Conservation (phyloP, 1,140 invertebrate species). For the Caenorhabditis elegans region WBcel235 BX284606.5:8248001-8248500, state of each 20-base stretch:
- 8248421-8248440: neutral
- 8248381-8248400: neutral
- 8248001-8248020: too few relatives aligned
- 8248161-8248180: neutral
- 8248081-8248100: too few relatives aligned
- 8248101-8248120: too few relatives aligned
- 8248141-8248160: too few relatives aligned
- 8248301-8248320: neutral
- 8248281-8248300: neutral
- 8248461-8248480: neutral
- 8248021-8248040: too few relatives aligned
- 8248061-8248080: too few relatives aligned
- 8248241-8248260: conserved; percentile 6
- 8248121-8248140: too few relatives aligned
- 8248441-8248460: neutral
- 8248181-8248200: neutral
- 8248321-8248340: neutral
- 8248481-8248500: conserved; percentile 12
- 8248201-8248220: neutral
- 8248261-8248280: conserved; percentile 6
- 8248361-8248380: neutral
- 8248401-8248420: neutral
- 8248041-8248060: too few relatives aligned
- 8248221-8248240: neutral
- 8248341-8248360: neutral